phyloP scores from a whole-genome alignment of 2,888 invertebrate species.

The Rambutsinella grinnellia region DNA sequence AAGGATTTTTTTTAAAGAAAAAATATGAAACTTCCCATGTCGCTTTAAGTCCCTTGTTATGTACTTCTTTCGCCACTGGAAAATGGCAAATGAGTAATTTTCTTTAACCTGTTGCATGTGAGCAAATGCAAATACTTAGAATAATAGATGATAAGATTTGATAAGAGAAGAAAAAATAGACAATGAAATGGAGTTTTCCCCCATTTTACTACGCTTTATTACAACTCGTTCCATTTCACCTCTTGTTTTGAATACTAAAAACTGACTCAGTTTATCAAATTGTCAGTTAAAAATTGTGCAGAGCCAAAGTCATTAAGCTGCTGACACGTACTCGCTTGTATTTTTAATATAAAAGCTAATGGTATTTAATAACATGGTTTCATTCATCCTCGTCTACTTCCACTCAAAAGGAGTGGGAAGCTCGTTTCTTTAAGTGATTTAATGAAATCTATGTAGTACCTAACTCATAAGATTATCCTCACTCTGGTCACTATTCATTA shows the following conservation, averaged over 20 bases:
- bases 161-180: background rate
- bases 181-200: background rate
- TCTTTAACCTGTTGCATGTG: background rate
- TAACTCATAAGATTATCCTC: background rate
- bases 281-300: background rate
- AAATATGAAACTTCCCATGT: conserved; percentile 18
- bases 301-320: background rate
- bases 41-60: background rate
- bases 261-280: background rate
- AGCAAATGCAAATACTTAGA: background rate
- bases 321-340: background rate
- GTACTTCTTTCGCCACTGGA: conserved; percentile 8
- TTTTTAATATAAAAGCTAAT: background rate
- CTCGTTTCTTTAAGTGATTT: too few species aligned
- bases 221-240: background rate
- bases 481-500: background rate
- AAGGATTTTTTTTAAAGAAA: conserved; percentile 15
- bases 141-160: conserved; percentile 20
- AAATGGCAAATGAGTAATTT: background rate
- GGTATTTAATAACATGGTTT: background rate
- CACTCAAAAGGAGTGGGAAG: too few species aligned
- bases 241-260: conserved; percentile 5
- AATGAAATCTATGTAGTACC: too few species aligned
- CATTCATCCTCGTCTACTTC: background rate
- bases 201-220: background rate